Conservation (phyloP, 2,113 vertebrate genomes). For the Crotalus helleri region DNA sequence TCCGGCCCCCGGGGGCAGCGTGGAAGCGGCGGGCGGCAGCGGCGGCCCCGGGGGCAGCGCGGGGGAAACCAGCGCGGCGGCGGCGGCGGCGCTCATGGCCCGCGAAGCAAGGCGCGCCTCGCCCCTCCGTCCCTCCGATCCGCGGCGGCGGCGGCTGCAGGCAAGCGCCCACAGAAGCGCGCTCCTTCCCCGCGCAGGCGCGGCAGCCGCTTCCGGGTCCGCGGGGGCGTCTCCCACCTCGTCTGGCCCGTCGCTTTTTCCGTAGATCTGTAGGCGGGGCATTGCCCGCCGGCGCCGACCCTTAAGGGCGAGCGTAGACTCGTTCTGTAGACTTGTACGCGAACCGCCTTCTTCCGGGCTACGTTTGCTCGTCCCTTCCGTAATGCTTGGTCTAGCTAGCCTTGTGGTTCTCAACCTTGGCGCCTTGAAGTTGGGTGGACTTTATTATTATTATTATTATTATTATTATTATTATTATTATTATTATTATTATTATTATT, state of each 20-base stretch:
- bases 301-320: background rate
- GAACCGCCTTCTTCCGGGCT: background rate
- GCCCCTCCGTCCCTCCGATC: too few species aligned
- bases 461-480: too few species aligned
- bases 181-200: background rate
- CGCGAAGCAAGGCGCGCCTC: background rate
- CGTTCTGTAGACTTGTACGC: fast-evolving
- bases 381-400: too few species aligned
- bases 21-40: constrained; percentile 40
- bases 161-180: too few species aligned
- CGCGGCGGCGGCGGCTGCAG: background rate
- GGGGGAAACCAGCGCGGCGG: constrained; percentile 77
- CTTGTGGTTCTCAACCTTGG: too few species aligned
- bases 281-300: fast-evolving
- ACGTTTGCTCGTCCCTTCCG: too few species aligned
- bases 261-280: background rate
- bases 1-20: constrained; percentile 68
- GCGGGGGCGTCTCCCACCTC: background rate
- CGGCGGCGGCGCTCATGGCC: constrained; percentile 74
- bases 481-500: too few species aligned
- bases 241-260: background rate
- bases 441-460: too few species aligned
- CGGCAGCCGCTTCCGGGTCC: background rate
- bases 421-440: too few species aligned
- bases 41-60: constrained; percentile 61